Evolutionary conservation across 2,113 vertebrate genomes (phyloP).

Genomic region (Paramormyrops kingsleyae): DNA sequence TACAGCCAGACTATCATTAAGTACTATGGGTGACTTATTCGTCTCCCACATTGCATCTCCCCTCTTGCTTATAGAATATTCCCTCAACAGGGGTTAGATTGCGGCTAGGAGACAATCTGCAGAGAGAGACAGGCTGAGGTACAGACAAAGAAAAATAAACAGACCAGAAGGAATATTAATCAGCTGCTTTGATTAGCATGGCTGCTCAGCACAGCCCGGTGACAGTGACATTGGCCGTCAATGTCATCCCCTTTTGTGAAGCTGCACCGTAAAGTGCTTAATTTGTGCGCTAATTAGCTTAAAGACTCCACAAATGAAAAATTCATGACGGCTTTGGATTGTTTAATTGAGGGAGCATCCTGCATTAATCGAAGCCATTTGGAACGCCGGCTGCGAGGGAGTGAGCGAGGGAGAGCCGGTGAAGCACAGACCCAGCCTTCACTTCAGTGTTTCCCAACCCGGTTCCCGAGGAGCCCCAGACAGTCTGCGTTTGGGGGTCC

Average conservation of each 20-base stretch:
- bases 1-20: background rate
- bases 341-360: conserved; percentile 78
- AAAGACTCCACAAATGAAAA: conserved; percentile 83
- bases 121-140: conserved; percentile 32
- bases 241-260: conserved; percentile 66
- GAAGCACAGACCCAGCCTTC: background rate
- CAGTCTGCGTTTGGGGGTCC: background rate
- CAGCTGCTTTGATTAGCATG: conserved; percentile 67
- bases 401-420: background rate
- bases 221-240: conserved; percentile 81
- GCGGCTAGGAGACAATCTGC: background rate
- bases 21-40: background rate
- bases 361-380: conserved; percentile 81
- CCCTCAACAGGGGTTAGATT: background rate
- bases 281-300: conserved; percentile 82
- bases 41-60: background rate
- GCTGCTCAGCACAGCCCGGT: conserved; percentile 67
- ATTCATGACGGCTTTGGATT: conserved; percentile 81
- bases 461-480: background rate
- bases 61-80: background rate
- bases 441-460: background rate
- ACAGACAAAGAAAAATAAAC: conserved; percentile 32
- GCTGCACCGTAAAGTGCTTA: conserved; percentile 75
- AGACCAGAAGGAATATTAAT: conserved; percentile 69
- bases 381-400: conserved; percentile 55